These are phyloP conservation scores for Pogonocherus hispidulus DNA, from an alignment of 2,888 invertebrate genomes.

Conservation along the genomic window DNA sequence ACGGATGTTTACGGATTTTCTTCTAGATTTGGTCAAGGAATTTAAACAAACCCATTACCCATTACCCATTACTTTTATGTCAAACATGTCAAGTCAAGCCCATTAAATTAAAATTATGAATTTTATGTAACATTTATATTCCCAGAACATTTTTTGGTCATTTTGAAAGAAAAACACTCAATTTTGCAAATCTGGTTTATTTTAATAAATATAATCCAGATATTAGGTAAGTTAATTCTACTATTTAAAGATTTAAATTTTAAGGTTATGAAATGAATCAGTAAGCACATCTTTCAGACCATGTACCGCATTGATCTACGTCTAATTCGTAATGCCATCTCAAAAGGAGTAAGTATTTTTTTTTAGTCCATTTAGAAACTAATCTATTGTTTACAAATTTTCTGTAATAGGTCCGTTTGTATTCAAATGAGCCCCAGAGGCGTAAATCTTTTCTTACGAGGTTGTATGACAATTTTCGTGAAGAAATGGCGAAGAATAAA, in stretches of 20 bases:
- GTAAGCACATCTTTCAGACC: conserved; percentile 1
- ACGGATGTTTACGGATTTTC: too few species aligned
- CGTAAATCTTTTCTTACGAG: conserved; percentile 87
- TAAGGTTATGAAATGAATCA: conserved; percentile 9
- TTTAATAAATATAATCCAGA: conserved; percentile 7
- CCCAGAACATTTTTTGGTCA: neutral
- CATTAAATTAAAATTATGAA: conserved; percentile 19
- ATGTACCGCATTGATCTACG: conserved; percentile 18
- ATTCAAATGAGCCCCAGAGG: conserved; percentile 67
- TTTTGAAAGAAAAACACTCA: conserved; percentile 6
- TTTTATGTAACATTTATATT: conserved; percentile 29
- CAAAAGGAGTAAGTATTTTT: conserved; percentile 43
- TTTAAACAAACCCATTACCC: too few species aligned
- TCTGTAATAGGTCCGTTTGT: conserved; percentile 65
- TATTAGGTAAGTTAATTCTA: neutral
- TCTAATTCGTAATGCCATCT: neutral
- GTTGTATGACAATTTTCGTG: conserved; percentile 91
- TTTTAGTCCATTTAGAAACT: conserved; percentile 8
- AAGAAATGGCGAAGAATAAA: conserved; percentile 96
- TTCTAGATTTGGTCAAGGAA: too few species aligned
- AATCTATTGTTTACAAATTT: conserved; percentile 16
- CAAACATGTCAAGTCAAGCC: too few species aligned
- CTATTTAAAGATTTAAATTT: neutral
- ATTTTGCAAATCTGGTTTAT: neutral
- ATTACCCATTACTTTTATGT: too few species aligned